These are phyloP conservation scores for Motacilla alba DNA, from an alignment of 2,113 vertebrate species.

Conservation along the genomic window DNA sequence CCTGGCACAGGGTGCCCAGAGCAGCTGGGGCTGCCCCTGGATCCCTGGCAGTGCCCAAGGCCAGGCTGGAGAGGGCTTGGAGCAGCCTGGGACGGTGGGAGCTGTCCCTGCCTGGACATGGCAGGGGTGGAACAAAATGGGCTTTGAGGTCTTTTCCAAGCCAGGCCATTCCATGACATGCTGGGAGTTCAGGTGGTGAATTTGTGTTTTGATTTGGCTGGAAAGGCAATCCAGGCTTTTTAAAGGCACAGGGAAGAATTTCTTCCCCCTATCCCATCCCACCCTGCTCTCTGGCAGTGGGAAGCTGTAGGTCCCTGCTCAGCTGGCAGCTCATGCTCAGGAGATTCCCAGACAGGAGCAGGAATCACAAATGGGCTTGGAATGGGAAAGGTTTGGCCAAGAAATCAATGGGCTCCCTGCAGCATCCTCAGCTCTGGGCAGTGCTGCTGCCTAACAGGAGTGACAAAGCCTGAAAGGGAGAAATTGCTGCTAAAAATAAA, in stretches of 20 bases:
- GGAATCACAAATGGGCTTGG: not conserved
- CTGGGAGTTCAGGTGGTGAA: not conserved
- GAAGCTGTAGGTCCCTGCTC: not conserved
- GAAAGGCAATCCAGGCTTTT: not conserved
- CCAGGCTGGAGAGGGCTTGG: fast-evolving
- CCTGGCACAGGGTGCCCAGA: not conserved
- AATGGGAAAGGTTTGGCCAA: not conserved
- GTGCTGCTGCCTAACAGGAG: not conserved
- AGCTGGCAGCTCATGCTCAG: not conserved
- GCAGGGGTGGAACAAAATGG: fast-evolving
- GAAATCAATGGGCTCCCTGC: not conserved
- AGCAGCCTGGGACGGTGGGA: fast-evolving
- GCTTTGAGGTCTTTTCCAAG: not conserved
- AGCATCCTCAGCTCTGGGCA: not conserved
- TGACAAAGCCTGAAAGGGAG: not conserved
- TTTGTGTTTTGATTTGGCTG: not conserved
- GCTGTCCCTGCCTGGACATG: not conserved
- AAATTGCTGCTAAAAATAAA: not conserved
- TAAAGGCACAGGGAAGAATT: not conserved
- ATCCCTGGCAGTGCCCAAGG: not conserved
- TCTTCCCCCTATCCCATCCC: not conserved
- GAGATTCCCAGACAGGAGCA: not conserved
- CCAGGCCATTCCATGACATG: not conserved
- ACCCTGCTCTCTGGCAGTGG: not conserved
- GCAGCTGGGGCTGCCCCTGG: not conserved